A percentile compares a stretch with the other conserved stretches of the same genome.
Evolutionary conservation across 2,797 vertebrate species (phyloP).

Genomic region (Brachymystax lenok): DNA sequence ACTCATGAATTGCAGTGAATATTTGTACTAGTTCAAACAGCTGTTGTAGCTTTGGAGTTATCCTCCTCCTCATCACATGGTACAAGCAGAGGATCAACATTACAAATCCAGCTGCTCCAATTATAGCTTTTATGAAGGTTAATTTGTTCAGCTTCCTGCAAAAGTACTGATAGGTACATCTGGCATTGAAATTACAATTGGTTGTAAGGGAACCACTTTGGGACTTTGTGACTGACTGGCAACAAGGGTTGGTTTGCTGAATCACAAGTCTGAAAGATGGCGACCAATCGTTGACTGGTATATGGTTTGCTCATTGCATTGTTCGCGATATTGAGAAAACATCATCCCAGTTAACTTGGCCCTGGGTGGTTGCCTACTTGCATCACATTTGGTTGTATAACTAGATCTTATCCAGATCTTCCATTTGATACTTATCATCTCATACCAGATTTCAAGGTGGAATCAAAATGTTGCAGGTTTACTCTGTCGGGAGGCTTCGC

Average conservation of each 20-base stretch:
- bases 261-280: neutral
- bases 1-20: slow-evolving; percentile 30
- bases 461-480: slow-evolving; percentile 5
- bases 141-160: neutral
- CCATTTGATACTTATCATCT: neutral
- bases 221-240: neutral
- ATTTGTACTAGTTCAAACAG: slow-evolving; percentile 51
- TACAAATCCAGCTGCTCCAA: no score
- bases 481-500: neutral
- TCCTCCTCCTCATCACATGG: slow-evolving; percentile 37
- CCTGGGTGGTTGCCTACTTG: no score
- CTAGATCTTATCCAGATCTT: neutral
- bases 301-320: neutral
- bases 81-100: no score
- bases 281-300: neutral
- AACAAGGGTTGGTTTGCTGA: neutral
- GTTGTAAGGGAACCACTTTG: neutral
- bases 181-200: neutral
- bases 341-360: neutral
- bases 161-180: neutral
- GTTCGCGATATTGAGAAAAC: neutral
- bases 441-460: neutral
- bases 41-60: slow-evolving; percentile 44
- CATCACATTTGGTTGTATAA: neutral
- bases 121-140: neutral